Conservation (phyloP, 2,797 vertebrate species). For the Sebastes iracundus region DNA sequence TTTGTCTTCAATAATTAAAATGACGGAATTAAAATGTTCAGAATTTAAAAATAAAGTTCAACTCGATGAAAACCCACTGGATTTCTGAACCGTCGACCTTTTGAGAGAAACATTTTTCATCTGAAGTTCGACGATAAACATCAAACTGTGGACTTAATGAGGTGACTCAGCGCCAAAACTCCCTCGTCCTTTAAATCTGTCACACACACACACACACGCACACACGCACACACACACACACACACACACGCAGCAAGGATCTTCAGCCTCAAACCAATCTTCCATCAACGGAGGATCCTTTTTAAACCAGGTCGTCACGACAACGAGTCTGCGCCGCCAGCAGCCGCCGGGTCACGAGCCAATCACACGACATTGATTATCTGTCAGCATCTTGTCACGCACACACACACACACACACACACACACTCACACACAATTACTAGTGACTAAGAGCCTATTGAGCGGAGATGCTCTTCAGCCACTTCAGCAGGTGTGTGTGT, state of each 20-base stretch:
- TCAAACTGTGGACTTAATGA: not conserved
- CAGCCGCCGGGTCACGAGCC: slow-evolving; percentile 32
- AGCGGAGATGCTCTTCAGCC: not conserved
- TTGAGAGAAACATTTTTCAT: not conserved
- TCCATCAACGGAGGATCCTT: slow-evolving; percentile 7
- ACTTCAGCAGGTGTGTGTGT: not conserved
- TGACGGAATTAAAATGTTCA: too few species aligned
- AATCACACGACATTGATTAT: slow-evolving; percentile 59
- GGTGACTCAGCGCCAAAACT: not conserved
- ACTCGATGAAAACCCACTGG: not conserved
- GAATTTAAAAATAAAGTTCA: too few species aligned
- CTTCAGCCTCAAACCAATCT: slow-evolving; percentile 18
- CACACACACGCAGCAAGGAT: not conserved
- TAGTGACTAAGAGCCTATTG: slow-evolving; percentile 1
- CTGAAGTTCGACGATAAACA: not conserved
- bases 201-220: not conserved
- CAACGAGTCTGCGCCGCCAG: slow-evolving; percentile 16
- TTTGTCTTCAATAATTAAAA: too few species aligned
- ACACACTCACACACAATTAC: slow-evolving; percentile 1
- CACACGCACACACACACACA: not conserved
- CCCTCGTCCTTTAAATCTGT: not conserved
- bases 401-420: not conserved
- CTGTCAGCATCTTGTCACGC: slow-evolving; percentile 25
- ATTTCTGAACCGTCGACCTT: not conserved
- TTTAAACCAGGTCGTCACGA: slow-evolving; percentile 35